Evolutionary conservation across 2,797 vertebrate species (phyloP), one percentile per base, ranked within the genome.

Genomic region (Enteromius paludinosus): DNA sequence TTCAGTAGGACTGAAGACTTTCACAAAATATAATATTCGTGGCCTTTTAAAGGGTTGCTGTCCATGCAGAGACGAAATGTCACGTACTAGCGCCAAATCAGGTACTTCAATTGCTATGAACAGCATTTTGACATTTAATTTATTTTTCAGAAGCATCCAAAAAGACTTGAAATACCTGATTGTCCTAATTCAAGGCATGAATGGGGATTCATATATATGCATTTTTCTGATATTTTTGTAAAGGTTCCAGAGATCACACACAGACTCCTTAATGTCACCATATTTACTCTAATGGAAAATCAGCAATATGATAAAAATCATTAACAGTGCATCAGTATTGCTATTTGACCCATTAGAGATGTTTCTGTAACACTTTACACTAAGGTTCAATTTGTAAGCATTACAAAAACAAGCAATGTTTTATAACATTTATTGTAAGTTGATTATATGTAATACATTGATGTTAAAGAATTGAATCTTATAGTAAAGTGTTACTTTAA

Each of bases 11-110:
- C 41, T 3, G 8, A 68, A 64, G 20, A 68, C 18, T 59, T 20
- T 15, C 2, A 59, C 12, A 38, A 76, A 18, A n/a, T n/a, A 43
- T 23, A 6, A 52, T 41, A 18, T n/a, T 28, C 30, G 65, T 35
- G 49, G 74, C 49, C 43, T 47, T 45, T 45, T 64, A 85, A 86
- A 89, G 86, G 86, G 79, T 88, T 88, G 79, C 84, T 79, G 71
- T 80, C 76, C 56, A 86, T 73, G 83, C 69, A 56, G 56, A 23
- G 43, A 69, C 3, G 43, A 81, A 84, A 79, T 70, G 68, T 84
- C 85, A 84, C 68, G 68, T 45, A 38, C 61, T 78, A 43, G 81
- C 54, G 47, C 41, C 71, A 87, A 81, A 88, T 86, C 82, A 84
- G 81, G 81, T 76, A 86, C 73, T 83, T 88, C 70, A 83, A 71